Evolutionary conservation across 2,113 vertebrate species (phyloP).

Genomic region (Parotia lawesii): DNA sequence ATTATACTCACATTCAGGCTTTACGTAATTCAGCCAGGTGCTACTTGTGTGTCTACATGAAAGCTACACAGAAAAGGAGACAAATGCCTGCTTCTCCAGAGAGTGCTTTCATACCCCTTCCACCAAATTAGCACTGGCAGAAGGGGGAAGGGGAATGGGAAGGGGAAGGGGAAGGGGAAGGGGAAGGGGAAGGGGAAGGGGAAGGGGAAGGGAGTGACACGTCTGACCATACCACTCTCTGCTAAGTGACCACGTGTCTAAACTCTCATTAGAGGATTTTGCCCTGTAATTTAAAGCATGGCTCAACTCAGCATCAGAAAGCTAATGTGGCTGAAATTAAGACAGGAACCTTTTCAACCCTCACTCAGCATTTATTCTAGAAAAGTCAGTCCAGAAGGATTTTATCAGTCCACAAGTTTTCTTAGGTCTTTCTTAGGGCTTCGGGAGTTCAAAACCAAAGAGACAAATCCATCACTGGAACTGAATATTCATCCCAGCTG

Average conservation of each 20-base stretch:
- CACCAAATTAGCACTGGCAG: neutral
- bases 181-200: neutral
- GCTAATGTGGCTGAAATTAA: neutral
- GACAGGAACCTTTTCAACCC: neutral
- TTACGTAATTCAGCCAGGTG: slow-evolving; percentile 16
- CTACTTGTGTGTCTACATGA: neutral
- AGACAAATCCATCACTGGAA: neutral
- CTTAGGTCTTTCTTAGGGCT: neutral
- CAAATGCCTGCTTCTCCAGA: neutral
- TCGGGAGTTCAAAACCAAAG: neutral
- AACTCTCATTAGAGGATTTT: neutral
- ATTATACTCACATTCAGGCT: neutral
- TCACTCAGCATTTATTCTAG: neutral
- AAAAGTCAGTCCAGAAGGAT: neutral
- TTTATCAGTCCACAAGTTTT: neutral
- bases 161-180: too few species aligned
- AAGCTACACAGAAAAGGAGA: neutral
- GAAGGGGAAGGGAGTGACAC: neutral
- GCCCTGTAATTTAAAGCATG: neutral
- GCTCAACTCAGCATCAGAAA: neutral
- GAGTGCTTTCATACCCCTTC: neutral
- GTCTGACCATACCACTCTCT: neutral
- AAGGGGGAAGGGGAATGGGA: neutral
- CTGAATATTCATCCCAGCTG: neutral
- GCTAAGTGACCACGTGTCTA: neutral